Evolutionary conservation across 2,797 vertebrate species (phyloP), one percentile per base, ranked within the genome.

Genomic region (Serranus cabrilla): DNA sequence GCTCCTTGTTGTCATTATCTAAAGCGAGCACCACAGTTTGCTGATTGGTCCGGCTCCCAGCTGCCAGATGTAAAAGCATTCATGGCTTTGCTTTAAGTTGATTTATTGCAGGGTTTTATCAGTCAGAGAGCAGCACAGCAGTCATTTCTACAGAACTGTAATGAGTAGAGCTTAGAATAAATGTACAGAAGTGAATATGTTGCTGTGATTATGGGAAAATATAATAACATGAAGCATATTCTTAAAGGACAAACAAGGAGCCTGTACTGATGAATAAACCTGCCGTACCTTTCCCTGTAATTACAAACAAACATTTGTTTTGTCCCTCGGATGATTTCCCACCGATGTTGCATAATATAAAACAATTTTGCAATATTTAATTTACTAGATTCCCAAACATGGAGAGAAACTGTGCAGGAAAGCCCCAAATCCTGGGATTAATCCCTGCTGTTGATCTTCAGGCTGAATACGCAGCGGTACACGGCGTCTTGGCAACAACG

Each of bases 381-480:
- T 67, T 18, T 23, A 13, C 39, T 16, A 52, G 31, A 45, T 39
- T 43, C 18, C n/a, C 40, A 55, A 58, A 75, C 42, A 51, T 20
- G 55, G 21, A 17, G 40, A 2, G 55, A 75, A 75, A 65, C 20
- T 59, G 27, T 11, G 43, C 61, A 61, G 34, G 25, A 80, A 82
- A 73, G 37, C 43, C 59, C 2, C 1, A 67, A 71, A 77, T 79
- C 77, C 80, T 6, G 17, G 21, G 71, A 71, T 71, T 82, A 81
- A 76, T 74, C 59, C 55, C 59, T 34, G 61, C 64, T 45, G 76
- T 64, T 78, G 84, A 83, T 81, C 69, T 80, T 60, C n/a, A 27
- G 79, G 57, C 64, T 68, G 68, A 76, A 66, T 39, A 51, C 2
- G 39, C 52, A n/a, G 50, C 1, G 16, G 40, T 61, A 60, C 73